A percentile compares a stretch with the other conserved stretches of the same genome.
These are phyloP conservation scores for Ornithoptera priamus DNA, from an alignment of 2,888 invertebrate species.

Conservation along the genomic window DNA sequence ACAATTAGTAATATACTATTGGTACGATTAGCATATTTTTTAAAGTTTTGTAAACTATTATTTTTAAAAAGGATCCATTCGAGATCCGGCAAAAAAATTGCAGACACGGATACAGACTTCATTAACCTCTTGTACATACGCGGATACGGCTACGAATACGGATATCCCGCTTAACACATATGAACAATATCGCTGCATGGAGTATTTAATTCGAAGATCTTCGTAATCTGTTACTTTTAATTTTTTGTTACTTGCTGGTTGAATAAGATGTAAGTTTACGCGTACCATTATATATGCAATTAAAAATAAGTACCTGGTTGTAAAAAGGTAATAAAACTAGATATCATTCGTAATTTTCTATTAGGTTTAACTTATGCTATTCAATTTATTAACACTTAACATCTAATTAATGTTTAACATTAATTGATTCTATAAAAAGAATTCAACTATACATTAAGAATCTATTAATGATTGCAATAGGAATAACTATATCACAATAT, in stretches of 20 bases:
- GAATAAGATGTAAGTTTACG: too few species aligned
- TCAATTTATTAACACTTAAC: constrained; percentile 66
- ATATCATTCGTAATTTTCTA: constrained; percentile 38
- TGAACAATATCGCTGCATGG: background rate
- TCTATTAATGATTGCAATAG: constrained; percentile 36
- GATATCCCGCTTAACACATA: background rate
- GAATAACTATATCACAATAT: constrained; percentile 72
- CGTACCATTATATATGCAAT: background rate
- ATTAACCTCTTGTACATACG: background rate
- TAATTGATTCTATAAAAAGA: constrained; percentile 51
- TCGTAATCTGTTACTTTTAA: too few species aligned
- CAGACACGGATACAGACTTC: background rate
- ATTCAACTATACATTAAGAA: constrained; percentile 43
- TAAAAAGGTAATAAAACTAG: constrained; percentile 33
- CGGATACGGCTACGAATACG: background rate
- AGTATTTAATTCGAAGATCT: too few species aligned
- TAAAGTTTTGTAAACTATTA: background rate
- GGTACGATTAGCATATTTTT: background rate
- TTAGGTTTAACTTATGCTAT: constrained; percentile 44
- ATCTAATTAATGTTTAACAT: constrained; percentile 75
- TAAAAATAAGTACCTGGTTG: background rate
- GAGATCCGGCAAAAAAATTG: constrained; percentile 1
- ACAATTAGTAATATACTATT: background rate
- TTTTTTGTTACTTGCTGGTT: too few species aligned
- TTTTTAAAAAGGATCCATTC: background rate